Evolutionary conservation across 2,888 invertebrate genomes (phyloP).

Genomic region (Agonopterix alstromeriana): DNA sequence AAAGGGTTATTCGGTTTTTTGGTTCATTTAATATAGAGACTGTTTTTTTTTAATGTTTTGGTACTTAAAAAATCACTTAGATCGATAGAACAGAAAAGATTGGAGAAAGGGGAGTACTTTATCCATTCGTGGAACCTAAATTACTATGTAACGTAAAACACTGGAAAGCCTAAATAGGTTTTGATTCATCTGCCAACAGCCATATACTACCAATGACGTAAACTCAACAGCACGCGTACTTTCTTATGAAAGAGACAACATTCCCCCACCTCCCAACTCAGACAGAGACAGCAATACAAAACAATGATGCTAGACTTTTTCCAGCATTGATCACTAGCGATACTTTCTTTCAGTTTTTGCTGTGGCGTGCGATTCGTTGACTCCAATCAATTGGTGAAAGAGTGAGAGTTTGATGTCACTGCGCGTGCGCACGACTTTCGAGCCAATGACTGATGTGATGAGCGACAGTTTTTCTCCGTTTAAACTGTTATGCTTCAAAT

Average conservation of each 20-base stretch:
- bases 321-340: conserved; percentile 40
- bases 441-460: conserved; percentile 55
- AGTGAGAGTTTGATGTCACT: conserved; percentile 52
- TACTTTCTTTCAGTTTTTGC: conserved; percentile 64
- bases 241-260: conserved; percentile 54
- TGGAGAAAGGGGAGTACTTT: too few relatives aligned
- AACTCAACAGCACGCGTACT: conserved; percentile 55
- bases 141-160: neutral
- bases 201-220: conserved; percentile 56
- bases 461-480: conserved; percentile 57
- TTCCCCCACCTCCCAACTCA: conserved; percentile 12
- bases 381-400: conserved; percentile 52
- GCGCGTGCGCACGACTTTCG: conserved; percentile 40
- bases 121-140: too few relatives aligned
- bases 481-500: conserved; percentile 53
- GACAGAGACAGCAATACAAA: conserved; percentile 45
- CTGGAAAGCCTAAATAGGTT: neutral
- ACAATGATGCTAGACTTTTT: conserved; percentile 54
- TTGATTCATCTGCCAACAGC: conserved; percentile 8
- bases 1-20: too few relatives aligned
- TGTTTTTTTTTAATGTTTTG: too few relatives aligned
- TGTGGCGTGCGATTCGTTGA: conserved; percentile 24
- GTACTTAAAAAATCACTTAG: too few relatives aligned
- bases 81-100: too few relatives aligned
- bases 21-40: too few relatives aligned